Percentiles rank a stretch among this genome's conserved stretches.
phyloP scores from a whole-genome alignment of 2,797 vertebrate species.

The Sebastes trivittatus region DNA sequence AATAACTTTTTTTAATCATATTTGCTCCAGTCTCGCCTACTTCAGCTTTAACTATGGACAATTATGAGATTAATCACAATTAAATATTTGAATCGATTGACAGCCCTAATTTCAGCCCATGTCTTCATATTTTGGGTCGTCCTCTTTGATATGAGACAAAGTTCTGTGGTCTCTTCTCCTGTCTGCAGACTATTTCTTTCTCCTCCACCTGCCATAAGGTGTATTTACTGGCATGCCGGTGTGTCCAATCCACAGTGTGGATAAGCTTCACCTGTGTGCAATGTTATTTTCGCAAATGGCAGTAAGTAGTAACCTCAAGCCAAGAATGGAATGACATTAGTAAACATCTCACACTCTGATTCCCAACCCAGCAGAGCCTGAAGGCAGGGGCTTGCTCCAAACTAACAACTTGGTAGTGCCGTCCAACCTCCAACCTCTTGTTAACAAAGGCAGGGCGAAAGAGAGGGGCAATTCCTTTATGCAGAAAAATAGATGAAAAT shows the following conservation, averaged over 20 bases:
- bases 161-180: background rate
- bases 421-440: background rate
- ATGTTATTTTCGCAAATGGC: too few relatives aligned
- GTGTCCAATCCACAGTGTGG: too few relatives aligned
- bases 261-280: too few relatives aligned
- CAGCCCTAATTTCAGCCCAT: too few relatives aligned
- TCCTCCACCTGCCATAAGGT: background rate
- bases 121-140: background rate
- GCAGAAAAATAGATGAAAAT: background rate
- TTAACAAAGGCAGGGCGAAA: background rate
- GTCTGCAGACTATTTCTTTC: background rate
- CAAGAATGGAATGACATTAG: background rate
- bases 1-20: too few relatives aligned
- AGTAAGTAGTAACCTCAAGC: background rate
- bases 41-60: too few relatives aligned
- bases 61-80: too few relatives aligned
- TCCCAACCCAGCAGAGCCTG: too few relatives aligned
- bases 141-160: background rate
- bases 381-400: background rate
- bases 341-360: background rate
- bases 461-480: background rate
- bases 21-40: too few relatives aligned
- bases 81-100: too few relatives aligned
- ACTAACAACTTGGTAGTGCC: background rate
- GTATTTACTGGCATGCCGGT: background rate